Conservation (phyloP, 2,888 invertebrate genomes). For the Cerceris ruficornis region DNA sequence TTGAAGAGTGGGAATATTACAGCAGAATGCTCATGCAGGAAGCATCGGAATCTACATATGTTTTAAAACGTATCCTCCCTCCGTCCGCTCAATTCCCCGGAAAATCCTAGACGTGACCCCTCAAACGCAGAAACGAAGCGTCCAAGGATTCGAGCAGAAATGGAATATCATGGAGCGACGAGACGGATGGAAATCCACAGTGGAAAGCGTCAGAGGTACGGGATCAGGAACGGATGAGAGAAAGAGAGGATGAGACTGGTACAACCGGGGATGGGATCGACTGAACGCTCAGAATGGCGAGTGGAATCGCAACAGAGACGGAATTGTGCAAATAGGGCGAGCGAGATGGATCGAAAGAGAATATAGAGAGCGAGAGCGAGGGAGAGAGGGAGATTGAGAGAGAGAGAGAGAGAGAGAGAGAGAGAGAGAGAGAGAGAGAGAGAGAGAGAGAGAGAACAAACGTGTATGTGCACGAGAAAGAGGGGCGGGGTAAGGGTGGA, state of each 20-base stretch:
- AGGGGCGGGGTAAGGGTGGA: conserved; percentile 10
- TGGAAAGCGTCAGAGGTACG: background rate
- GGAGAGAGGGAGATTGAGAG: background rate
- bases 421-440: background rate
- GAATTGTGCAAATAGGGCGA: background rate
- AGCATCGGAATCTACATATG: background rate
- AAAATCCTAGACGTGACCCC: background rate
- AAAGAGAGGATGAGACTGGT: conserved; percentile 12
- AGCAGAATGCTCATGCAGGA: too few species aligned
- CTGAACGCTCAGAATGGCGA: conserved; percentile 20
- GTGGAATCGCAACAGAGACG: conserved; percentile 38
- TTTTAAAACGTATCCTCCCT: background rate
- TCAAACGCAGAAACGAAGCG: background rate
- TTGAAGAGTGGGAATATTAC: too few species aligned
- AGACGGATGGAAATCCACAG: conserved; percentile 7
- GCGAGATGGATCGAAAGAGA: too few species aligned
- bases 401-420: background rate
- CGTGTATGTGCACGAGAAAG: conserved; percentile 4
- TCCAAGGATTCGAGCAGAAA: conserved; percentile 6
- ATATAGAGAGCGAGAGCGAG: background rate
- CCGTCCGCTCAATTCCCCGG: background rate
- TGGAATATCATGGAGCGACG: conserved; percentile 16
- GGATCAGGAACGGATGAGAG: conserved; percentile 24
- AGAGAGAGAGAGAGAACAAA: background rate
- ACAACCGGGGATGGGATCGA: conserved; percentile 8